phyloP scores from a whole-genome alignment of 2,888 invertebrate species.

The Melieria omissa region DNA sequence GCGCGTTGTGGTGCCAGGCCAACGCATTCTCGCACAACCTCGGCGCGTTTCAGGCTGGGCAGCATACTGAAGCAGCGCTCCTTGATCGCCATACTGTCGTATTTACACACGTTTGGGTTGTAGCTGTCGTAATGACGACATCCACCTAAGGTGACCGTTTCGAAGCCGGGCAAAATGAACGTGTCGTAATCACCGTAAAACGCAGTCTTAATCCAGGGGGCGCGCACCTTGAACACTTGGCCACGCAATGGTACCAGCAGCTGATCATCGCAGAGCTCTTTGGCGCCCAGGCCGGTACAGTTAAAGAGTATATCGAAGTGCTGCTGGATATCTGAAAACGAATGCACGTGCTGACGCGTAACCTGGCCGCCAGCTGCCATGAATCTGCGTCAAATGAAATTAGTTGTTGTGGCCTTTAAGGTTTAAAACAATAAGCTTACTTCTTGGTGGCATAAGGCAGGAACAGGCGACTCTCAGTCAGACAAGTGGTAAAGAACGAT shows the following conservation, averaged over 20 bases:
- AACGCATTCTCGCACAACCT: constrained; percentile 74
- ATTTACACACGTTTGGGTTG: constrained; percentile 73
- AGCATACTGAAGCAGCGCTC: constrained; percentile 81
- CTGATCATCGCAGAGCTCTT: constrained; percentile 78
- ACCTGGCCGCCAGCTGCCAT: constrained; percentile 74
- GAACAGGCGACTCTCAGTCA: constrained; percentile 79
- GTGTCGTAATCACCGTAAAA: constrained; percentile 88
- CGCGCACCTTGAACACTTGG: constrained; percentile 82
- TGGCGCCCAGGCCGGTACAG: constrained; percentile 88
- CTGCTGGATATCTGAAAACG: constrained; percentile 71
- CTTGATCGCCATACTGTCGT: constrained; percentile 81
- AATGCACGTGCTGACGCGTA: constrained; percentile 70
- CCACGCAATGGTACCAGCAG: constrained; percentile 84
- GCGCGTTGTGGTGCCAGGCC: constrained; percentile 87
- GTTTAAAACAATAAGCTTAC: constrained; percentile 63
- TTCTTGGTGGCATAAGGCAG: constrained; percentile 82
- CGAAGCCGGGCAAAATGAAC: constrained; percentile 84
- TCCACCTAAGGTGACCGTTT: constrained; percentile 85
- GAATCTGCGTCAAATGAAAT: constrained; percentile 67
- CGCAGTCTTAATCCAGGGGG: constrained; percentile 91
- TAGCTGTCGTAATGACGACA: constrained; percentile 85
- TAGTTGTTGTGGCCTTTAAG: background rate
- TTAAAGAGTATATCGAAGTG: constrained; percentile 81
- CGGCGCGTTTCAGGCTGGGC: constrained; percentile 74
- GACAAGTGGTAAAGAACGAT: constrained; percentile 81